Conservation (phyloP, 1,140 invertebrate genomes). For the Diplogasteroides magnus region DNA sequence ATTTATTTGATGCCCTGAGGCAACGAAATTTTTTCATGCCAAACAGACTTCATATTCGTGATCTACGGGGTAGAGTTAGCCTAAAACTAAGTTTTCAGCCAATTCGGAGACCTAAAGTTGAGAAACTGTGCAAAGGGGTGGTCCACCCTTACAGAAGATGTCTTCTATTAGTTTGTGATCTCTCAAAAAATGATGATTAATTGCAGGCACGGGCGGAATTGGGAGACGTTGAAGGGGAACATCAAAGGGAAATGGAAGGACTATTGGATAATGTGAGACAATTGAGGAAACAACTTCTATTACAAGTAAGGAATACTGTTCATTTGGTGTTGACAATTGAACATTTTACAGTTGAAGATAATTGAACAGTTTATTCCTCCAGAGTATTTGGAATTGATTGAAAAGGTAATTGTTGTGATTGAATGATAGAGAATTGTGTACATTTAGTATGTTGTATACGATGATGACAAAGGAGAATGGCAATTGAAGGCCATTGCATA, state of each 20-base stretch:
- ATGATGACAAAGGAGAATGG: constrained; percentile 97
- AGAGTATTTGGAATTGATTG: constrained; percentile 85
- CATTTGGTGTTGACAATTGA: not conserved
- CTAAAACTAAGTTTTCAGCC: no score
- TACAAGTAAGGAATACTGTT: not conserved
- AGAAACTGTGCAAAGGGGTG: no score
- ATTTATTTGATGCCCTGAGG: no score
- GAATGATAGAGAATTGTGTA: not conserved
- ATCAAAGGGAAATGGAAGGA: constrained; percentile 91
- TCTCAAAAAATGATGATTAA: constrained; percentile 15
- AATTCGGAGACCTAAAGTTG: no score
- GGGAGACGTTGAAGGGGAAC: constrained; percentile 81
- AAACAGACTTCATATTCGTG: no score
- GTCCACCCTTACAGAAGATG: no score
- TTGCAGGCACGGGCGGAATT: constrained; percentile 77
- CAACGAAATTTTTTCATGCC: no score
- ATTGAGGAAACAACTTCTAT: constrained; percentile 69
- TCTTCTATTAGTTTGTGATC: no score
- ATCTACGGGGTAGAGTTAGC: no score
- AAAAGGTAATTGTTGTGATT: constrained; percentile 59
- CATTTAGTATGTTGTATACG: constrained; percentile 82
- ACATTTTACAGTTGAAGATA: constrained; percentile 69
- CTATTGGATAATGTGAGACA: constrained; percentile 84
- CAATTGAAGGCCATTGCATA: constrained; percentile 90
- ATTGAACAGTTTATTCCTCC: constrained; percentile 83